These are phyloP conservation scores for Daphoenositta chrysoptera DNA, from an alignment of 2,113 vertebrate genomes.

Conservation along the genomic window DNA sequence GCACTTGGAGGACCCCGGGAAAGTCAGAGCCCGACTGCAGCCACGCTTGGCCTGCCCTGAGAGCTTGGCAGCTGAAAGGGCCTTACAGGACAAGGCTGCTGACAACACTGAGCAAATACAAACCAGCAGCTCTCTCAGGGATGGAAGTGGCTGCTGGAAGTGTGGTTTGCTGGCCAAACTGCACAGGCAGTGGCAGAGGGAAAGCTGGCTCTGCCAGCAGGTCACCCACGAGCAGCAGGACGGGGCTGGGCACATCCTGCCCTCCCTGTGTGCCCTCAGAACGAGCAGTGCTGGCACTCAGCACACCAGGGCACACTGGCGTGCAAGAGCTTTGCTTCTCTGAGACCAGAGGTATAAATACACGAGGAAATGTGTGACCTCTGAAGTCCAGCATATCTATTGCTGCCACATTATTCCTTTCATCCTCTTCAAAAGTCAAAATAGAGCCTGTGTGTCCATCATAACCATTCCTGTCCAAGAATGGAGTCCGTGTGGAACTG, in stretches of 20 bases:
- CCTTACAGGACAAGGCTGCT: neutral
- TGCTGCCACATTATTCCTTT: neutral
- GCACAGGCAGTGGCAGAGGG: neutral
- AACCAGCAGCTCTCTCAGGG: neutral
- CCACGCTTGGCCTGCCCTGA: neutral
- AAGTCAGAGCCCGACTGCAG: neutral
- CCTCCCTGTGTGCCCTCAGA: rapidly evolving
- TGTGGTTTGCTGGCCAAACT: neutral
- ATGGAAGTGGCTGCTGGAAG: neutral
- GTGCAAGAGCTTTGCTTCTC: neutral
- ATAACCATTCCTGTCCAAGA: neutral
- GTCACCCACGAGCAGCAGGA: neutral
- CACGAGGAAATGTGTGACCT: neutral
- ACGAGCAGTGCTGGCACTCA: neutral
- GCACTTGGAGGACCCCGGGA: neutral
- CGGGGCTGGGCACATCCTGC: neutral
- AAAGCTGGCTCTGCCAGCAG: neutral
- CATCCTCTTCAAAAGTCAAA: neutral
- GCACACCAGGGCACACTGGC: neutral
- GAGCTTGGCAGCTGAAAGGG: neutral
- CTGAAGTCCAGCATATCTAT: neutral
- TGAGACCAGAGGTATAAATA: neutral
- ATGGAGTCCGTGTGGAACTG: neutral
- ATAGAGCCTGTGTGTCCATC: neutral
- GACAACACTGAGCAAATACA: neutral